Base-by-base conservation (phyloP, 2,888 invertebrate genomes). In the Mylabris sibirica region DNA sequence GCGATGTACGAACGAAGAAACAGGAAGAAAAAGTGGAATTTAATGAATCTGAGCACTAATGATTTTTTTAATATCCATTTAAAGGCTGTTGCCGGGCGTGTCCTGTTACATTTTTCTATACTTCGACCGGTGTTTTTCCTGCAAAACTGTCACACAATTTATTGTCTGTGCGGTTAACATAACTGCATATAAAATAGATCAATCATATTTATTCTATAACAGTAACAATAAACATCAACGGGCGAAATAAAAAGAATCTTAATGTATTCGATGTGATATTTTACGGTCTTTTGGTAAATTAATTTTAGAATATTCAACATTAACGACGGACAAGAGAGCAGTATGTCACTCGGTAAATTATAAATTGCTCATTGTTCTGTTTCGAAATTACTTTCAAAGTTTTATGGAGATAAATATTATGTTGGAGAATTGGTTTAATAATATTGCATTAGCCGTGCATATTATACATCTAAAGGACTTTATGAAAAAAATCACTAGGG, bases 361-460 rank as follows among this genome's bases (percentile, higher is more conserved):
- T 67, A 67, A 67, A 67, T 60, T 63, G 44, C 60, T 64, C 63
- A 67, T 67, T 67, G 64, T 66, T 44, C 60, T 30, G 26, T 41
- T 44, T 53, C 44, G 60, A 64, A 67, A 67, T 64, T 49, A 67
- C 66, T 64, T 64, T 59, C 26, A 59, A 67, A 67, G 44, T 67
- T 67, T 64, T 67, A 30, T 53, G 59, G 34, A 60, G 63, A 67
- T 64, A 67, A 67, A 67, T 67, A 41, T 63, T 2, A 11, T 63
- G 61, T 63, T 59, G 41, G 53, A 59, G 38, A 63, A 66, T 60
- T 60, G 64, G 30, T 49, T 53, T 67, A 67, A 67, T 67, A 60
- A 44, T 44, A 44, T 44, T 44, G n/a, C 44, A n/a, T 44, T 44
- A 44, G 17, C 44, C 11, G 12, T 44, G 1, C 17, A 17, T 44